phyloP scores from a whole-genome alignment of 1,140 invertebrate genomes.

The Zaprionus ghesquierei region DNA sequence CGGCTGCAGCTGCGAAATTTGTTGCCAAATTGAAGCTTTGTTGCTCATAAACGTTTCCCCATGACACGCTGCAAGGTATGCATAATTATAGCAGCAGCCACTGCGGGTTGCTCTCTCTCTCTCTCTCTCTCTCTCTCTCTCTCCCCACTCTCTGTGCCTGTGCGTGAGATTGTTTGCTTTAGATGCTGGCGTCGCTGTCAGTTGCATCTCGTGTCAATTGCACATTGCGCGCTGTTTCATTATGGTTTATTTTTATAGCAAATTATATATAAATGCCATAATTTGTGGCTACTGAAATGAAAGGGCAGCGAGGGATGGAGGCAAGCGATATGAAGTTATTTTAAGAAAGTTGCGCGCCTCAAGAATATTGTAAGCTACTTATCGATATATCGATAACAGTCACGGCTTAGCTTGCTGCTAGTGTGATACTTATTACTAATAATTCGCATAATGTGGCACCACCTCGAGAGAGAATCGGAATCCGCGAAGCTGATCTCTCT shows the following conservation, averaged over 20 bases:
- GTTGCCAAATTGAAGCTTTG: conserved; percentile 57
- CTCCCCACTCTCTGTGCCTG: conserved; percentile 30
- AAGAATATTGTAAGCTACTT: neutral
- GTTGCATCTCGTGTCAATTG: conserved; percentile 69
- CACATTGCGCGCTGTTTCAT: conserved; percentile 71
- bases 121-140: neutral
- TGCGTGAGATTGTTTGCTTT: conserved; percentile 57
- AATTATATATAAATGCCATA: conserved; percentile 78
- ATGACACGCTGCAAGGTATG: conserved; percentile 43
- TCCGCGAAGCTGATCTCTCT: conserved; percentile 1
- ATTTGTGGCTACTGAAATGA: conserved; percentile 58
- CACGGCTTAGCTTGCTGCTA: neutral
- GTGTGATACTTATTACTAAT: conserved; percentile 2
- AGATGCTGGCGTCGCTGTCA: conserved; percentile 6
- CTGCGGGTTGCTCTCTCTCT: neutral
- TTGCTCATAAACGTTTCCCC: conserved; percentile 67
- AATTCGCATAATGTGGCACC: neutral
- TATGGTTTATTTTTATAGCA: conserved; percentile 67
- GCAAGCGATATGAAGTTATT: conserved; percentile 28
- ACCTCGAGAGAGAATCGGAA: neutral
- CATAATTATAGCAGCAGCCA: conserved; percentile 56
- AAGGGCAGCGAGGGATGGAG: neutral
- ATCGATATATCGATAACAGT: neutral
- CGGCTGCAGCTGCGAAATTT: conserved; percentile 58
- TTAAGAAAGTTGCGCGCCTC: conserved; percentile 47